These are phyloP conservation scores for Hypanus sabinus DNA, from an alignment of 2,113 vertebrate species.

Conservation along the genomic window DNA sequence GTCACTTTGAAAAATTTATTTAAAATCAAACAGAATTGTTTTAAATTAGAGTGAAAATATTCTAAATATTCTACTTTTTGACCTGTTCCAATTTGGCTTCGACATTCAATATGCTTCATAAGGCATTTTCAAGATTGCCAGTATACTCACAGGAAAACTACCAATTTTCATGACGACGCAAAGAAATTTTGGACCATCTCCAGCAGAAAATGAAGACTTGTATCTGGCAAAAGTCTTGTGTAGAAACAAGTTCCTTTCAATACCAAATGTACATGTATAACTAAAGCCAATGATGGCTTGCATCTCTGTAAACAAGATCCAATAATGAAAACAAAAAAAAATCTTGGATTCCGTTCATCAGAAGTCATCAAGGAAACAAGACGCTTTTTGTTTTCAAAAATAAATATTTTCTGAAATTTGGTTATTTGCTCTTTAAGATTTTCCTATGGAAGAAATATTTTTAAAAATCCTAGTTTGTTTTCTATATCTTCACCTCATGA, in stretches of 20 bases:
- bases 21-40: not conserved
- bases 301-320: not conserved
- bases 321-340: not conserved
- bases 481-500: not conserved
- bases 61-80: slow-evolving; percentile 10
- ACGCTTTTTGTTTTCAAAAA: not conserved
- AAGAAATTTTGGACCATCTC: not conserved
- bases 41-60: slow-evolving; percentile 4
- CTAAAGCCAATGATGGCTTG: not conserved
- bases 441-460: not conserved
- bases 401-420: not conserved
- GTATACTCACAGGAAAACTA: not conserved
- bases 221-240: not conserved
- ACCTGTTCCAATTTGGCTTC: not conserved
- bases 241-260: not conserved
- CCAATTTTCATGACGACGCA: not conserved
- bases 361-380: not conserved
- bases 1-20: slow-evolving; percentile 34
- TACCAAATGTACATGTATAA: not conserved
- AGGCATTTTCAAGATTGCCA: not conserved
- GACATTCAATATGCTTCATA: not conserved
- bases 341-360: not conserved
- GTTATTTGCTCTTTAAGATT: not conserved
- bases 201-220: not conserved
- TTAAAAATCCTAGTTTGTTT: not conserved